phyloP scores from a whole-genome alignment of 30 jellyfish, hydroid and myxozoan species.

The Hydractinia symbiolongicarpus region DNA sequence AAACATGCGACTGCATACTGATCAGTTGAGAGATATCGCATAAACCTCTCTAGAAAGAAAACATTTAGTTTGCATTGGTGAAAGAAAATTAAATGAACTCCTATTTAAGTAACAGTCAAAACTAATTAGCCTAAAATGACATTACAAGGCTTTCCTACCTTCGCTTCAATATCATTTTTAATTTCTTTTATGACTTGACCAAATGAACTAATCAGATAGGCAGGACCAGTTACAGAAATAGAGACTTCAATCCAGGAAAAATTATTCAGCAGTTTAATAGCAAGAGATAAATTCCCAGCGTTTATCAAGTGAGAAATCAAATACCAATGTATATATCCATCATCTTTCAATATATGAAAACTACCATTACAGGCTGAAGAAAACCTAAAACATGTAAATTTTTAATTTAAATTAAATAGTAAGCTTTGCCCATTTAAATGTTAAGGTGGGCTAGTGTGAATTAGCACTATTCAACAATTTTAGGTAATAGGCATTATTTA shows the following conservation, averaged over 20 bases:
- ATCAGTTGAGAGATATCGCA: slow-evolving; percentile 7
- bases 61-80: background rate
- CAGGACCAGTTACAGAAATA: slow-evolving; percentile 63
- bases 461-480: too few species aligned
- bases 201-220: slow-evolving; percentile 59
- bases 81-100: background rate
- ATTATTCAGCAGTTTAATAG: slow-evolving; percentile 50
- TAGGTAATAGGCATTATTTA: too few species aligned
- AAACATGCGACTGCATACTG: slow-evolving; percentile 31
- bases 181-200: slow-evolving; percentile 25
- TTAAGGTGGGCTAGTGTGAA: too few species aligned
- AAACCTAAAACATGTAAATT: background rate
- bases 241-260: slow-evolving; percentile 48
- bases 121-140: background rate
- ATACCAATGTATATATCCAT: slow-evolving; percentile 58
- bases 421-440: background rate
- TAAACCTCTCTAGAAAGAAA: background rate
- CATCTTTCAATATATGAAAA: slow-evolving; percentile 26
- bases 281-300: slow-evolving; percentile 42
- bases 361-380: background rate
- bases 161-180: background rate
- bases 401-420: background rate
- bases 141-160: background rate
- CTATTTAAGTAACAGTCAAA: background rate
- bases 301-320: slow-evolving; percentile 47